Evolutionary conservation across 2,888 invertebrate genomes (phyloP).

Genomic region (Adineta ricciae): DNA sequence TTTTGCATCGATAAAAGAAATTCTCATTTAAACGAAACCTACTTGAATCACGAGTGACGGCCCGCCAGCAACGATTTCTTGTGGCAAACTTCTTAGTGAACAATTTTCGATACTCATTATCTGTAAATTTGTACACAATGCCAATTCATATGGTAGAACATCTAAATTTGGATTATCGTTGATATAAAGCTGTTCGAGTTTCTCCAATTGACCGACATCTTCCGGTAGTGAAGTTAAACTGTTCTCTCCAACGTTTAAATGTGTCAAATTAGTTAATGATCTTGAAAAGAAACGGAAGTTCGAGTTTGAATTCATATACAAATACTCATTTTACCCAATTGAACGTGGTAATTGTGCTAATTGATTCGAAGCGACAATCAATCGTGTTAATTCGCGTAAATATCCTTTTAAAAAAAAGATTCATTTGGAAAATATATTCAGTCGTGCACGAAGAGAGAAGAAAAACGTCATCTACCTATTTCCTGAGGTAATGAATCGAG

Average conservation of each 20-base stretch:
- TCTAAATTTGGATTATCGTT: slow-evolving; percentile 94
- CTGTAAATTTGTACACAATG: slow-evolving; percentile 86
- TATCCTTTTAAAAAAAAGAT: not conserved
- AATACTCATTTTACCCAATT: slow-evolving; percentile 56
- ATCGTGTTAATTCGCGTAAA: slow-evolving; percentile 70
- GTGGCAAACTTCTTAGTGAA: slow-evolving; percentile 87
- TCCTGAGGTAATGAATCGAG: slow-evolving; percentile 89
- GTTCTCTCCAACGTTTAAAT: slow-evolving; percentile 88
- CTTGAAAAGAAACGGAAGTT: not conserved
- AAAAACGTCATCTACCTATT: slow-evolving; percentile 58
- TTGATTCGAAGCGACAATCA: slow-evolving; percentile 92
- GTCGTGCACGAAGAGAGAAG: no score
- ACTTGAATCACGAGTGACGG: slow-evolving; percentile 92
- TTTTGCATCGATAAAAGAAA: no score
- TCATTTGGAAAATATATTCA: not conserved
- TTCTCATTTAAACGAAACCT: not conserved
- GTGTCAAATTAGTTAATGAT: slow-evolving; percentile 71
- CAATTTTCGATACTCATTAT: slow-evolving; percentile 99
- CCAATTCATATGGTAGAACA: slow-evolving; percentile 90
- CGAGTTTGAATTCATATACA: not conserved
- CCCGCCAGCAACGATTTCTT: slow-evolving; percentile 88
- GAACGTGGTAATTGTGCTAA: slow-evolving; percentile 79
- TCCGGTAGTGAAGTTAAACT: slow-evolving; percentile 84
- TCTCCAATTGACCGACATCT: slow-evolving; percentile 82
- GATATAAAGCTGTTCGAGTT: slow-evolving; percentile 84